phyloP scores from a whole-genome alignment of 2,797 vertebrate genomes.

The Scleropages formosus region DNA sequence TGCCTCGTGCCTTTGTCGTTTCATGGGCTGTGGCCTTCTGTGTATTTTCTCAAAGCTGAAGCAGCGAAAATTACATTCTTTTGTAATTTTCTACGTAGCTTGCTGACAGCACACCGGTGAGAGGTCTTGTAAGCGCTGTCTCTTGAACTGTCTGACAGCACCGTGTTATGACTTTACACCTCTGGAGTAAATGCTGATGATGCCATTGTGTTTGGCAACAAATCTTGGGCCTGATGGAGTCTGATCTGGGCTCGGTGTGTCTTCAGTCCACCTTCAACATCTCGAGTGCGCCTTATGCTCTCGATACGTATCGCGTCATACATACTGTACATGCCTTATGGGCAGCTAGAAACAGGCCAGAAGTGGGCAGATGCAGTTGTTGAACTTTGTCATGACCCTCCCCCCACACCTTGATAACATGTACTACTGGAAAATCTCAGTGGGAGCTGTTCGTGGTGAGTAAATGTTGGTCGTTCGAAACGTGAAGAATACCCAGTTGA shows the following conservation, averaged over 20 bases:
- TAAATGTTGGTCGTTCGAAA: no score
- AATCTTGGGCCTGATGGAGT: background rate
- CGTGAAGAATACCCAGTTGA: no score
- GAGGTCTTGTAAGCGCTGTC: background rate
- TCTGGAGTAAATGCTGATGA: background rate
- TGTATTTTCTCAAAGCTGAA: background rate
- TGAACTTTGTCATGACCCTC: no score
- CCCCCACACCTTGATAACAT: no score
- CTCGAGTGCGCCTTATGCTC: slow-evolving; percentile 15
- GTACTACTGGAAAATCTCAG: no score
- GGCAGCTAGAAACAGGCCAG: background rate
- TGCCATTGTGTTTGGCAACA: no score
- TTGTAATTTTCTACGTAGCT: background rate
- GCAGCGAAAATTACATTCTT: background rate
- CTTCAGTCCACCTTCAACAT: slow-evolving; percentile 2
- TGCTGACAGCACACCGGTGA: background rate
- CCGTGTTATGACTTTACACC: background rate
- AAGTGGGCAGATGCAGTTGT: no score
- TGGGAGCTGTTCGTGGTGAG: no score
- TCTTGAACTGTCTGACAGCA: no score
- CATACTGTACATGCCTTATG: slow-evolving; percentile 15
- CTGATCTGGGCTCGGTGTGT: slow-evolving; percentile 9
- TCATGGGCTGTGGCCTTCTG: background rate
- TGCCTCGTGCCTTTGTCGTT: background rate
- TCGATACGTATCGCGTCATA: slow-evolving; percentile 10